Conservation (phyloP, 2,888 invertebrate genomes). For the Lasioglossum calceatum region DNA sequence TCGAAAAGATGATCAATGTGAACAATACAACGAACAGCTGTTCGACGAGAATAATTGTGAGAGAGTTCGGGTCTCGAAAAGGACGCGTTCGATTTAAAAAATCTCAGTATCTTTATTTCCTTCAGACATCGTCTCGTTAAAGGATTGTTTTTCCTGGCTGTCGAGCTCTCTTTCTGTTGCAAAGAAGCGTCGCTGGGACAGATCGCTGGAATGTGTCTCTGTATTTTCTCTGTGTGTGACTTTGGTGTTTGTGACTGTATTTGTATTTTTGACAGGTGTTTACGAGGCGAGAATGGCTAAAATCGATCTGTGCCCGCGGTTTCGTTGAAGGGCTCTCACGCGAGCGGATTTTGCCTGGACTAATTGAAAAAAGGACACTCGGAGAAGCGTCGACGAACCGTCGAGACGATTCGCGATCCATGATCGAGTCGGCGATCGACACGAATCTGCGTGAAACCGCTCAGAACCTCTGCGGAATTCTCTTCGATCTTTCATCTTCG, state of each 20-base stretch:
- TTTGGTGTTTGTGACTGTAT: background rate
- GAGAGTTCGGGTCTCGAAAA: conserved; percentile 35
- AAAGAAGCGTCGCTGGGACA: conserved; percentile 50
- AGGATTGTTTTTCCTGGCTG: conserved; percentile 43
- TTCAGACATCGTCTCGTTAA: conserved; percentile 48
- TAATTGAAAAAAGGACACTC: conserved; percentile 11
- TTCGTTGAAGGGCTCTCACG: conserved; percentile 1
- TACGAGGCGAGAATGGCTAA: background rate
- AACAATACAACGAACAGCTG: background rate
- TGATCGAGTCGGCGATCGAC: background rate
- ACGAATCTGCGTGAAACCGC: background rate
- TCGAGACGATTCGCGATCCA: background rate
- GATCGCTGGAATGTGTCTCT: conserved; percentile 71
- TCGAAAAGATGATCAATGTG: background rate
- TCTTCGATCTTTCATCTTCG: background rate
- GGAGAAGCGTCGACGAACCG: conserved; percentile 4
- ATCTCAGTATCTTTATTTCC: conserved; percentile 68
- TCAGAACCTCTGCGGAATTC: background rate
- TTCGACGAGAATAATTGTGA: background rate
- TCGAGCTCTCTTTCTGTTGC: conserved; percentile 17
- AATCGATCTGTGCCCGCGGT: conserved; percentile 9
- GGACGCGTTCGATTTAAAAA: conserved; percentile 58
- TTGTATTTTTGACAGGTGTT: background rate
- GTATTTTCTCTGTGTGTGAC: background rate
- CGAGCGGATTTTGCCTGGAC: background rate